Base-by-base conservation (phyloP, 2,113 vertebrate species). In the Clupea harengus region DNA sequence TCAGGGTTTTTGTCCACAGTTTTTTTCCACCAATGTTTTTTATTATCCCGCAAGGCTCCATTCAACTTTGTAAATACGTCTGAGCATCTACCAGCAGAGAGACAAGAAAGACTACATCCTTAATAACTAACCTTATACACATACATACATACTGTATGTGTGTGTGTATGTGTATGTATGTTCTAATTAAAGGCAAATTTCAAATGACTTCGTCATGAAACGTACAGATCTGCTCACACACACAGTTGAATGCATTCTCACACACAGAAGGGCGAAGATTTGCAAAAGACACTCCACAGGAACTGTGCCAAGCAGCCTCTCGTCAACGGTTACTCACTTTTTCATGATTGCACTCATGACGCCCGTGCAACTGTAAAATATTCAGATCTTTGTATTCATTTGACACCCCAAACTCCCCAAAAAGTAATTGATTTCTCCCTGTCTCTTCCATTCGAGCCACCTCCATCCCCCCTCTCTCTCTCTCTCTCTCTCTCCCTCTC, bases 401-500 rank as follows among this genome's bases (percentile, higher is more conserved):
- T 78, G 72, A 78, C 64, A 44, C 4, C 32, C 28, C 10, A 9
- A 44, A 11, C 72, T 32, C 72, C 72, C 72, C 28, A 78, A 78
- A 52, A 78, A 86, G 52, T 85, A 78, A 78, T 83, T 32, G 17
- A 57, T 84, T 78, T 75, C 67, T 88, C 78, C 45, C 60, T 87
- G 44, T 9, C 60, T 80, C 82, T 52, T 85, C 44, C 86, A 90
- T 90, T 88, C 84, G 82, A 82, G 80, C 82, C 87, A 85, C 84
- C 83, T 64, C 82, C 87, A 85, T 82, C 83, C 50, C 47, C 83
- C 78, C 78, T 52, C 18, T 32, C 72, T 32, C 15, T 39, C n/a
- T 9, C 44, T 82, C 84, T 57, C 85, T 83, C 83, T 67, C 81
- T 87, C 72, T 44, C 52, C 28, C 81, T 86, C 45, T 8, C 45